Base-by-base conservation (phyloP, 2,888 invertebrate genomes). In the Heliconius charithonia region DNA sequence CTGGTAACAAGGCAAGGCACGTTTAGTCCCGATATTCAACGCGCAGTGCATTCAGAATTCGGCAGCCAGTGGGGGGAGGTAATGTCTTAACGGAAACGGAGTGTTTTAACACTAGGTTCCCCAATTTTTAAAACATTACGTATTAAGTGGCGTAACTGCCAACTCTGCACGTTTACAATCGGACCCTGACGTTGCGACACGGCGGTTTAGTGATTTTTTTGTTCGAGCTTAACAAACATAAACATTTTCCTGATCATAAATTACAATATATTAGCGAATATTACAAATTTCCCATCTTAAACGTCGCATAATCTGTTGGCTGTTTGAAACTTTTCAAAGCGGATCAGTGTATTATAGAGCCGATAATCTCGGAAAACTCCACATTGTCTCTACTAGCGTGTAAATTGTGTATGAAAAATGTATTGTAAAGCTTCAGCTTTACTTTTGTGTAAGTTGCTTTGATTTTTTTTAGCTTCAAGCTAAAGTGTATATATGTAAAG, bases 301-400 rank as follows among this genome's bases (percentile, higher is more conserved):
- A 59, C 72, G 59, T 25, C n/a, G 59, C n/a, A 32, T 59, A 59
- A 72, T 72, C 72, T 59, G 29, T 76, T 66, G 16, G 51, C 32
- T 45, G 65, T 41, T 71, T 32, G 32, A 75, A 69, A 22, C 45
- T 72, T 72, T 37, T 72, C 27, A 71, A 51, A 65, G 71, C 63
- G 75, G 75, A 79, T 79, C 70, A 70, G 63, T 12, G 70, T 63
- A 79, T 71, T 74, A 75, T 67, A n/a, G 67, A 51, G 22, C 66
- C n/a, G 76, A 76, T 79, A 75, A 79, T 76, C 79, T 75, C 45
- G 41, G 45, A 70, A 70, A 75, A 78, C 67, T 72, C 45, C 27
- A 45, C 41, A 72, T 76, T 76, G 79, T 79, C 76, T 62, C 19
- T 32, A 45, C 62, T 22, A 37, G 76, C 27, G 56, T 32, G 51